Conservation (phyloP, 2,888 invertebrate genomes). For the Tetanocera ferruginea region DNA sequence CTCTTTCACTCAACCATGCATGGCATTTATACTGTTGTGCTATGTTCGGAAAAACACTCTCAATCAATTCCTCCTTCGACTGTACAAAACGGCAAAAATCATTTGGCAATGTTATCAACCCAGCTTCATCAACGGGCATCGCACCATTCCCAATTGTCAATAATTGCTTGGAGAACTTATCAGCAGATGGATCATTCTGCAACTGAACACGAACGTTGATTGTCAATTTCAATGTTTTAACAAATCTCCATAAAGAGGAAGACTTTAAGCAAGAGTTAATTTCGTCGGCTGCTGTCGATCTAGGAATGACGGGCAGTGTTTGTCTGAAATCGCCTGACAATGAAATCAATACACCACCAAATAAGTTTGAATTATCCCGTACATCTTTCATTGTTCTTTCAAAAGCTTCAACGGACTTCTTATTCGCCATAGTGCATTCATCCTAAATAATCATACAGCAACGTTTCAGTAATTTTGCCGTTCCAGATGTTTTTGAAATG, state of each 20-base stretch:
- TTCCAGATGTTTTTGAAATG: slow-evolving; percentile 10
- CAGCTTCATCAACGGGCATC: no score
- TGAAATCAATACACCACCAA: neutral
- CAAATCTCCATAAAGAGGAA: slow-evolving; percentile 6
- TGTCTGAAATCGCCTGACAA: slow-evolving; percentile 37
- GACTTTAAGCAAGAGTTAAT: slow-evolving; percentile 33
- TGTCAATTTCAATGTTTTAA: neutral
- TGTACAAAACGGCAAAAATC: no score
- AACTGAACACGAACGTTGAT: no score
- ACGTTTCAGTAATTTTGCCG: neutral
- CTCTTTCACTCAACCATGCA: no score
- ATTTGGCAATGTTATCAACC: no score
- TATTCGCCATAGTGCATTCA: neutral
- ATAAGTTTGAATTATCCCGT: neutral
- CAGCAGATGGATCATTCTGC: no score
- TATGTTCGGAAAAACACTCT: no score
- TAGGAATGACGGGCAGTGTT: slow-evolving; percentile 38
- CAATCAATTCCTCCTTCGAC: no score
- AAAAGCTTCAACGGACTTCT: slow-evolving; percentile 18
- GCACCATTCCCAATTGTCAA: no score
- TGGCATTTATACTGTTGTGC: no score
- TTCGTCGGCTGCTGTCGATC: slow-evolving; percentile 20
- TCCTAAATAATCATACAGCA: neutral
- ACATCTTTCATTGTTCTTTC: slow-evolving; percentile 1
- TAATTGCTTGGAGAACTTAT: no score